Conservation (phyloP, 2,797 vertebrate genomes). For the Neopelma chrysocephalum region DNA sequence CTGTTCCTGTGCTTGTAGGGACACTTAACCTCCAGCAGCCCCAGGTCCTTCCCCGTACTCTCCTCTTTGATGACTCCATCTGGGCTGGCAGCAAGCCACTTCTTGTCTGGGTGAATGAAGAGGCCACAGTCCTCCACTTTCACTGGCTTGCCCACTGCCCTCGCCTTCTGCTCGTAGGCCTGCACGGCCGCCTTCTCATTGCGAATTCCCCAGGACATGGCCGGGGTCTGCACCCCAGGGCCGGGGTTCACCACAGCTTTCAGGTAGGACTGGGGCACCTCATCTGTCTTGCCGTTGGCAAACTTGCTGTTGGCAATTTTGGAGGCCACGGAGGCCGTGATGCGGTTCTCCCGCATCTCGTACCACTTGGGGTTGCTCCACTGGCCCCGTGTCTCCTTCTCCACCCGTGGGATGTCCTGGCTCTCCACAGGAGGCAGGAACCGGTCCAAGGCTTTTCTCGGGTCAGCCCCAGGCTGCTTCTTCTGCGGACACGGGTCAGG, state of each 20-base stretch:
- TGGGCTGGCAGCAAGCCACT: constrained; percentile 84
- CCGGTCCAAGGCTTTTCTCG: fast-evolving
- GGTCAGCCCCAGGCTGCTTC: not conserved
- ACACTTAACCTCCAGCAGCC: constrained; percentile 85
- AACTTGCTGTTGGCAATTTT: constrained; percentile 76
- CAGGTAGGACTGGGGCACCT: constrained; percentile 80
- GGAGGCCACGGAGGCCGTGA: constrained; percentile 82
- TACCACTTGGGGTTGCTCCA: constrained; percentile 79
- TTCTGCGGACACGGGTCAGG: not conserved
- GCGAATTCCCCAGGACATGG: constrained; percentile 82
- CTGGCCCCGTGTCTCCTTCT: constrained; percentile 81
- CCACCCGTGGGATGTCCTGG: constrained; percentile 63
- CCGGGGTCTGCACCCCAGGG: constrained; percentile 66
- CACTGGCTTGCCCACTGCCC: constrained; percentile 23
- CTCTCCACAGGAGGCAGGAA: not conserved
- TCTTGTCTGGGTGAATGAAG: constrained; percentile 73
- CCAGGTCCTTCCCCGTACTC: constrained; percentile 54
- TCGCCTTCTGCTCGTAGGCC: constrained; percentile 74
- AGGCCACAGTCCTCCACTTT: constrained; percentile 79
- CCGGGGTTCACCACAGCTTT: constrained; percentile 67
- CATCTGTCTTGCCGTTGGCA: constrained; percentile 49
- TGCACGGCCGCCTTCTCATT: constrained; percentile 69
- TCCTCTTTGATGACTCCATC: constrained; percentile 80
- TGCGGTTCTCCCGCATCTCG: constrained; percentile 79
- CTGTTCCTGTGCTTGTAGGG: constrained; percentile 81